Conservation (phyloP, 2,888 invertebrate genomes). For the Trisateles emortualis region DNA sequence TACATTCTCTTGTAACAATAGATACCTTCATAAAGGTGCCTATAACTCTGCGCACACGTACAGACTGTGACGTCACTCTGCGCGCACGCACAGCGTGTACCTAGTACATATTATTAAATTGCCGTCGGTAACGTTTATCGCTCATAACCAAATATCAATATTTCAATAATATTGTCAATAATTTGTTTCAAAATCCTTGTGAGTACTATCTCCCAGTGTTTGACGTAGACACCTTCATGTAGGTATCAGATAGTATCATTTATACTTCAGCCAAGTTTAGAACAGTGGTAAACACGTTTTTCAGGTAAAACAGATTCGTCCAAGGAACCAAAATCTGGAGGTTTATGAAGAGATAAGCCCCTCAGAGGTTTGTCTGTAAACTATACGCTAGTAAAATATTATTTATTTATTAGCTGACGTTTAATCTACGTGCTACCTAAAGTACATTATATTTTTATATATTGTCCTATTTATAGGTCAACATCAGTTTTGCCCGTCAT, state of each 20-base stretch:
- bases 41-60: no score
- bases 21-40: no score
- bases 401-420: not conserved
- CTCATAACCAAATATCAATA: no score
- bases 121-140: no score
- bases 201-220: slow-evolving; percentile 35
- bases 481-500: no score
- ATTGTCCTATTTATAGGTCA: no score
- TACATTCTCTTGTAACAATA: no score
- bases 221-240: slow-evolving; percentile 2
- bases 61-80: no score
- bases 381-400: slow-evolving; percentile 34
- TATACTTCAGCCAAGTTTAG: slow-evolving; percentile 11
- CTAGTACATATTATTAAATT: no score
- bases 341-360: slow-evolving; percentile 78
- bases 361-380: slow-evolving; percentile 68
- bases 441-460: not conserved
- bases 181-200: no score
- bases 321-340: slow-evolving; percentile 68
- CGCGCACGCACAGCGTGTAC: no score
- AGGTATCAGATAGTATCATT: not conserved
- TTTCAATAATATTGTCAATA: no score
- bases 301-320: slow-evolving; percentile 74
- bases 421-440: not conserved
- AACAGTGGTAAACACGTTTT: slow-evolving; percentile 61